Conservation (phyloP, 2,797 vertebrate genomes). For the Tachyglossus aculeatus region DNA sequence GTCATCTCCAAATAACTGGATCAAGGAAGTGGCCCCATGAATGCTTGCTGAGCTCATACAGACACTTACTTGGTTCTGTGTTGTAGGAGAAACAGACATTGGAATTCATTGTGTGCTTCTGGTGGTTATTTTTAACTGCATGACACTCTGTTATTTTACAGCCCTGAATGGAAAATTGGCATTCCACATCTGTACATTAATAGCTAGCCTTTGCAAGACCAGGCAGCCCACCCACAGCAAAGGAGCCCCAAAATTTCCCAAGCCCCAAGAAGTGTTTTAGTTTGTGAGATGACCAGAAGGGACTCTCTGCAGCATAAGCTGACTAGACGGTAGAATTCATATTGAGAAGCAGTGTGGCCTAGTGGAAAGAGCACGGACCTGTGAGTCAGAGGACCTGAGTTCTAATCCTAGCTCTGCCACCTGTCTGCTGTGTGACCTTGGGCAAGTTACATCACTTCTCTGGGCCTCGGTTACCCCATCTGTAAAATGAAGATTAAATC, state of each 20-base stretch:
- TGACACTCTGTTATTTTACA: constrained; percentile 27
- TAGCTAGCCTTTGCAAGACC: not conserved
- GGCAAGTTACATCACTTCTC: too few relatives aligned
- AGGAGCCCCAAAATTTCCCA: constrained; percentile 27
- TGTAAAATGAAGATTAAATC: too few relatives aligned
- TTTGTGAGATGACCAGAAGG: constrained; percentile 12
- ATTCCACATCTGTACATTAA: constrained; percentile 32
- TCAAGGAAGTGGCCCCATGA: constrained; percentile 8
- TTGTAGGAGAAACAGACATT: constrained; percentile 23
- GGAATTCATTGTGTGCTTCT: constrained; percentile 35
- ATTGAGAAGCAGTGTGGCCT: too few relatives aligned
- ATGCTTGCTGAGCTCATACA: constrained; percentile 7
- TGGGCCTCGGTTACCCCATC: too few relatives aligned
- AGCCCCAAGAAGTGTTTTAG: not conserved
- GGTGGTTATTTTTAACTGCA: constrained; percentile 43
- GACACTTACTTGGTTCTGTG: not conserved
- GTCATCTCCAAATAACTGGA: constrained; percentile 15
- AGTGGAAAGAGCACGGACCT: too few relatives aligned
- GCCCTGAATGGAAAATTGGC: constrained; percentile 28
- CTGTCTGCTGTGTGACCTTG: too few relatives aligned
- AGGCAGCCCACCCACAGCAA: not conserved
- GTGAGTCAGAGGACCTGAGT: too few relatives aligned
- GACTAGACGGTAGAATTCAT: too few relatives aligned
- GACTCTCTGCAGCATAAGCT: too few relatives aligned
- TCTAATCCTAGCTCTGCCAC: too few relatives aligned